Percentiles rank a stretch among this genome's conserved stretches.
phyloP scores from a whole-genome alignment of 2,113 vertebrate genomes.

The Dinomys branickii region DNA sequence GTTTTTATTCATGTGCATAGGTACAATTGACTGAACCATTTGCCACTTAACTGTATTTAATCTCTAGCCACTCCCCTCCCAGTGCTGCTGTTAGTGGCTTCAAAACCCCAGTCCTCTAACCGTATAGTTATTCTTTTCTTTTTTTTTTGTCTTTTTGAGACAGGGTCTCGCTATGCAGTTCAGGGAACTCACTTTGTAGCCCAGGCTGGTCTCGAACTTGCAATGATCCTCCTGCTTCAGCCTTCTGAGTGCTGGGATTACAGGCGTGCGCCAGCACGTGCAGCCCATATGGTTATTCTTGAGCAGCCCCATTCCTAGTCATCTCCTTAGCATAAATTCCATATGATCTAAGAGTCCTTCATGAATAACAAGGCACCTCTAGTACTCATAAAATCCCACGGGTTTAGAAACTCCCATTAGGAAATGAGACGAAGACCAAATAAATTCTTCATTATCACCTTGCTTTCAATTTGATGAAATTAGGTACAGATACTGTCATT shows the following conservation, averaged over 20 bases:
- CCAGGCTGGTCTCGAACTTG: too few relatives aligned
- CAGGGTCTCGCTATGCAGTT: too few relatives aligned
- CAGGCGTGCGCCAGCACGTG: too few relatives aligned
- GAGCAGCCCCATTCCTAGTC: not conserved
- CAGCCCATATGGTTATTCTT: not conserved
- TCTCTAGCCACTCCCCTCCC: not conserved
- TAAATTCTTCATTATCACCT: not conserved
- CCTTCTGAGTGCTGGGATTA: too few relatives aligned
- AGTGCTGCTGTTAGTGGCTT: not conserved
- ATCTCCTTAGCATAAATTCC: not conserved
- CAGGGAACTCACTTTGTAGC: too few relatives aligned
- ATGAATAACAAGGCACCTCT: not conserved
- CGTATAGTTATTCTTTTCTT: not conserved
- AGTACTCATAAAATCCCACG: not conserved
- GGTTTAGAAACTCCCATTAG: slow-evolving; percentile 17
- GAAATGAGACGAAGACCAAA: not conserved
- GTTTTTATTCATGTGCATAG: not conserved
- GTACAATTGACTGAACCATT: not conserved
- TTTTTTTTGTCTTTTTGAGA: too few relatives aligned
- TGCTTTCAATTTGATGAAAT: not conserved
- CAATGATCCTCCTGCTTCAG: too few relatives aligned
- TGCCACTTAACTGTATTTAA: not conserved
- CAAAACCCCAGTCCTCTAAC: not conserved
- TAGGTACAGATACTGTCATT: not conserved
- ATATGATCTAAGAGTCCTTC: not conserved